Percentiles rank a stretch among this genome's conserved stretches.
Conservation (phyloP, 2,113 vertebrate genomes). For the Hydrolagus affinis region DNA sequence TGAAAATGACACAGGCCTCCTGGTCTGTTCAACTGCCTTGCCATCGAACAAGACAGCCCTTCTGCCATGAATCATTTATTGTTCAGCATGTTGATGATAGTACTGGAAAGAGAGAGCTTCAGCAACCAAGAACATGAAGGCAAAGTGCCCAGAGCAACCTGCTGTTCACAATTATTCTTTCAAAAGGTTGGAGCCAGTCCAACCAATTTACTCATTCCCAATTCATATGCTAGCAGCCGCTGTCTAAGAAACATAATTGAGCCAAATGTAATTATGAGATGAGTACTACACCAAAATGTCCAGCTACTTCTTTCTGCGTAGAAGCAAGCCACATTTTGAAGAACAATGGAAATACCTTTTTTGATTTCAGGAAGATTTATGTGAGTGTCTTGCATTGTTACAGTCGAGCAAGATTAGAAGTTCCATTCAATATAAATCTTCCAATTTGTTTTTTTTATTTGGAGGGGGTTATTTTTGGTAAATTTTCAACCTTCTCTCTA, state of each 20-base stretch:
- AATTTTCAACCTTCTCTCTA: no score
- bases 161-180: constrained; percentile 39
- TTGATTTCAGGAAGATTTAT: no score
- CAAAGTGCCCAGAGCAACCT: constrained; percentile 32
- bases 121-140: constrained; percentile 33
- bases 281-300: not conserved
- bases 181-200: constrained; percentile 30
- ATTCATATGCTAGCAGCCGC: constrained; percentile 31
- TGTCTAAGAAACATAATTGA: constrained; percentile 34
- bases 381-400: no score
- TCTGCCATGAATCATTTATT: not conserved
- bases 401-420: no score
- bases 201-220: constrained; percentile 35
- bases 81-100: not conserved
- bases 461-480: no score
- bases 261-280: not conserved
- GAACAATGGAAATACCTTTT: no score
- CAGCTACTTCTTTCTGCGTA: no score
- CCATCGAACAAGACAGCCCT: not conserved
- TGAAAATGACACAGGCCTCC: no score
- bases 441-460: no score
- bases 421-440: no score
- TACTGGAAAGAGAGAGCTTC: constrained; percentile 27
- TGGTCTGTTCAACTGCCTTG: not conserved
- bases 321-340: no score